These are phyloP conservation scores for Trichosurus vulpecula DNA, from an alignment of 2,797 vertebrate species.

Conservation along the genomic window DNA sequence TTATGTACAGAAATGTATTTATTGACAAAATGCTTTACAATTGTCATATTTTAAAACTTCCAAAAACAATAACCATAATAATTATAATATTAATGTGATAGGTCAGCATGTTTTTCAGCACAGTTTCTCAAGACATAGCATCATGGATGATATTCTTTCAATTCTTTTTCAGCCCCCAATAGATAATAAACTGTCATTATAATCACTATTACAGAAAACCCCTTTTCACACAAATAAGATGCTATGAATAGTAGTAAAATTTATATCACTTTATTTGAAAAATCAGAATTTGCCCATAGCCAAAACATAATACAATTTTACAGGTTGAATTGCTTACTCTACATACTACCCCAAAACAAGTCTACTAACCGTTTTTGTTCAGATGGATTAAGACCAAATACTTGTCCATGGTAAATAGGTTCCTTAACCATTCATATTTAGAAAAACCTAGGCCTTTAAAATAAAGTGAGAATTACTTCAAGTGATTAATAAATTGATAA, in stretches of 20 bases:
- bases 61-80: not conserved
- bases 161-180: not conserved
- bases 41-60: not conserved
- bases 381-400: not conserved
- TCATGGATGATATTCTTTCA: not conserved
- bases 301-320: not conserved
- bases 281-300: not conserved
- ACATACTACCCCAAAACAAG: not conserved
- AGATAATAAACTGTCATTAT: not conserved
- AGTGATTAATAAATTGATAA: not conserved
- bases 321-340: not conserved
- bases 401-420: not conserved
- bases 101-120: not conserved
- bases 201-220: not conserved
- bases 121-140: not conserved
- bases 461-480: not conserved
- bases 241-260: not conserved
- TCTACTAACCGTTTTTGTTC: not conserved
- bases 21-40: not conserved
- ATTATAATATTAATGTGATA: not conserved
- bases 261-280: not conserved
- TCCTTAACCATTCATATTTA: not conserved
- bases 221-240: not conserved
- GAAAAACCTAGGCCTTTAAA: not conserved
- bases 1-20: not conserved